These are phyloP conservation scores for Archivesica marissinica DNA, from an alignment of 1,140 invertebrate species.

Conservation along the genomic window DNA sequence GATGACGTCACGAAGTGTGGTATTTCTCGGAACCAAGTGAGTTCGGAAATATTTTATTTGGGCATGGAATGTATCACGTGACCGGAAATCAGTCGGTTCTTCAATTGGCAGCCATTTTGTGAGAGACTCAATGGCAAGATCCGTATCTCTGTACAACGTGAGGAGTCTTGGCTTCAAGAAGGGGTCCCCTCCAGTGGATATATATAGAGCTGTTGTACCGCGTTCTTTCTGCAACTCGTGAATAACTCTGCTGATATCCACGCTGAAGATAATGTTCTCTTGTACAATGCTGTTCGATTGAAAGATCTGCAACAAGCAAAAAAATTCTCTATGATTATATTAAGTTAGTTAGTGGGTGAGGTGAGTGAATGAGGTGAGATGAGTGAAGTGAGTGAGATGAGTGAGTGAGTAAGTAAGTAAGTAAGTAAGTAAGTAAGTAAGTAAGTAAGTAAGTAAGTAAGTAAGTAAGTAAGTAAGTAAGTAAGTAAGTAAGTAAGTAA, in stretches of 20 bases:
- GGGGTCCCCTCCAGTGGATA: slow-evolving; percentile 61
- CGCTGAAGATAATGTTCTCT: slow-evolving; percentile 49
- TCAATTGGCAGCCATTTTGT: not conserved
- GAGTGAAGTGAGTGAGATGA: no score
- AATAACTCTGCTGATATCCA: slow-evolving; percentile 67
- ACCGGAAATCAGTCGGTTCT: not conserved
- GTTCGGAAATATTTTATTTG: slow-evolving; percentile 45
- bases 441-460: no score
- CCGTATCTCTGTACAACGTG: slow-evolving; percentile 37
- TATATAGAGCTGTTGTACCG: slow-evolving; percentile 70
- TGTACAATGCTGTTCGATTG: not conserved
- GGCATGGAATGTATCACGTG: slow-evolving; percentile 39
- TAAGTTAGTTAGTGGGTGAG: no score
- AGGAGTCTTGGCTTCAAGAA: slow-evolving; percentile 33
- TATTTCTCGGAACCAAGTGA: slow-evolving; percentile 9
- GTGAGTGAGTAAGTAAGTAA: no score
- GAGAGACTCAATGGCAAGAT: slow-evolving; percentile 27
- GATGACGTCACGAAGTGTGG: slow-evolving; percentile 63
- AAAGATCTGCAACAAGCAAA: slow-evolving; percentile 20
- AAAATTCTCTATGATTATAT: no score
- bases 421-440: no score
- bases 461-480: no score
- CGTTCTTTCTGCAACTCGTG: slow-evolving; percentile 73
- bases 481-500: no score
- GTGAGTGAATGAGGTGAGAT: no score